Conservation (phyloP, 2,888 invertebrate species). For the Petrolisthes manimaculis region DNA sequence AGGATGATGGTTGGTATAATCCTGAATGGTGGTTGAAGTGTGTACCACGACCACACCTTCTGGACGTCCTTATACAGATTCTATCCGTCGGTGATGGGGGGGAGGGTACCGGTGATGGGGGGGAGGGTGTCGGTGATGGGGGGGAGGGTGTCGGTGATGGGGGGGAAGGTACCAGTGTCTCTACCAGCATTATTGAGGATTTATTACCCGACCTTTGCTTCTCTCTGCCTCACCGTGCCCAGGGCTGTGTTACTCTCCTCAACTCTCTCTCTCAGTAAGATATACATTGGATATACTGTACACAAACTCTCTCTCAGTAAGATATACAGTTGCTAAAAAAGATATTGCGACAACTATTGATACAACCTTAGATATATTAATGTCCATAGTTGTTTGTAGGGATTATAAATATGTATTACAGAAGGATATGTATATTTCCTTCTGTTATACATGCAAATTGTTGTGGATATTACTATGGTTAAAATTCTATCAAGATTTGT, state of each 20-base stretch:
- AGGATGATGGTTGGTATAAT: background rate
- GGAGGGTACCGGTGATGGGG: background rate
- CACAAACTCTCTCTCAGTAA: too few relatives aligned
- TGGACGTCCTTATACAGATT: constrained; percentile 10
- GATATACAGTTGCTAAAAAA: too few relatives aligned
- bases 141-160: background rate
- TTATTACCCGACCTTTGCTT: constrained; percentile 9
- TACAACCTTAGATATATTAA: too few relatives aligned
- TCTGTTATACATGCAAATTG: too few relatives aligned
- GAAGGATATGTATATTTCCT: too few relatives aligned
- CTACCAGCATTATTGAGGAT: background rate
- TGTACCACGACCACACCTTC: constrained; percentile 2
- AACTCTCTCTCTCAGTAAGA: constrained; percentile 12
- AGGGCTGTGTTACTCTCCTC: background rate
- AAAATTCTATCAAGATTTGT: too few relatives aligned
- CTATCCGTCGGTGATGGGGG: background rate
- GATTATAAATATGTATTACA: too few relatives aligned
- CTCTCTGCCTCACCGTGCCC: constrained; percentile 23
- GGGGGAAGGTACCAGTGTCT: background rate
- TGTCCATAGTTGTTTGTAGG: too few relatives aligned
- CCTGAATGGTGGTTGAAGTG: constrained; percentile 7
- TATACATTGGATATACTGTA: background rate
- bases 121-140: background rate
- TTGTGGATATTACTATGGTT: too few relatives aligned
- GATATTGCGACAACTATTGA: too few relatives aligned